A percentile compares a stretch with the other conserved stretches of the same genome.
phyloP scores from a whole-genome alignment of 2,888 invertebrate species.

The Amphipyra berbera region DNA sequence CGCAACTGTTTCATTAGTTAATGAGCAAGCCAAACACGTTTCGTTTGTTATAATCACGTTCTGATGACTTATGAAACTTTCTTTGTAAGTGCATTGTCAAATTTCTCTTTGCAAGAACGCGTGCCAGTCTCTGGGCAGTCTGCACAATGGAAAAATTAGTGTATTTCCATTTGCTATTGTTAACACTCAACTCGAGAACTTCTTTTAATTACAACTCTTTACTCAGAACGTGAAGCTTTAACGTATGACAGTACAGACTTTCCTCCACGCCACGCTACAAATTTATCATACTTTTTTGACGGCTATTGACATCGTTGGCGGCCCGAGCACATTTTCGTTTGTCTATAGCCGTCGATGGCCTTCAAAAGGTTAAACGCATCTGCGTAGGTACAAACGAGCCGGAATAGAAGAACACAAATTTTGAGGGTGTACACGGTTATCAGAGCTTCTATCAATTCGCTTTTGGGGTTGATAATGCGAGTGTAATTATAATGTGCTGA shows the following conservation, averaged over 20 bases:
- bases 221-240: conserved; percentile 17
- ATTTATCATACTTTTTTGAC: too few species aligned
- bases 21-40: conserved; percentile 72
- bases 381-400: conserved; percentile 1
- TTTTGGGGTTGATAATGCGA: conserved; percentile 10
- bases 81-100: conserved; percentile 84
- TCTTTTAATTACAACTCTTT: conserved; percentile 49
- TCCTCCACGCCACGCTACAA: too few species aligned
- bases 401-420: not conserved
- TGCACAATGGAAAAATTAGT: conserved; percentile 80
- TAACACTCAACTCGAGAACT: conserved; percentile 61
- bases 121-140: conserved; percentile 63
- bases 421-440: not conserved
- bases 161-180: conserved; percentile 74
- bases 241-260: too few species aligned
- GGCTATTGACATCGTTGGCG: too few species aligned
- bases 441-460: conserved; percentile 1
- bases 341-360: too few species aligned
- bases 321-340: too few species aligned
- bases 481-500: conserved; percentile 8
- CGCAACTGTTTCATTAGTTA: conserved; percentile 62
- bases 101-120: conserved; percentile 79
- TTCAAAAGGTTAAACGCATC: too few species aligned
- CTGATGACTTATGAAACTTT: conserved; percentile 82
- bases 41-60: conserved; percentile 81